Percentiles rank a stretch among this genome's conserved stretches.
phyloP scores from a whole-genome alignment of 2,888 invertebrate species.

The Amblyjoppa fuscipennis region DNA sequence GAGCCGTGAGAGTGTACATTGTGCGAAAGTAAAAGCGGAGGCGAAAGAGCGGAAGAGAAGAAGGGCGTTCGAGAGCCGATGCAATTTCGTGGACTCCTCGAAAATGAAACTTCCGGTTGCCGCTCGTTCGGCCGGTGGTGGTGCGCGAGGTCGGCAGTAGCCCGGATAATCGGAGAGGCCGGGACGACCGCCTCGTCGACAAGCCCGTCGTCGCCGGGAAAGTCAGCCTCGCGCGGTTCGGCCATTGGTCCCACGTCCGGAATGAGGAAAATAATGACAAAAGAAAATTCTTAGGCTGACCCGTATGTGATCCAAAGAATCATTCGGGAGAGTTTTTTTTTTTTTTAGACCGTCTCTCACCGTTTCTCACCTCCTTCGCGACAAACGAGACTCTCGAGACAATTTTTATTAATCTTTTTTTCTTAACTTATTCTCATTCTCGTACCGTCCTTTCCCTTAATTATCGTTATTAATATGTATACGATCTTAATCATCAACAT shows the following conservation, averaged over 20 bases:
- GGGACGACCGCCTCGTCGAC: constrained; percentile 1
- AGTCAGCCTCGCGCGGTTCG: constrained; percentile 55
- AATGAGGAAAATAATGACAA: constrained; percentile 18
- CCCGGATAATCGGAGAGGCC: constrained; percentile 51
- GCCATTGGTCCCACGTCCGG: constrained; percentile 67
- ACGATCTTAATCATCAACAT: constrained; percentile 61
- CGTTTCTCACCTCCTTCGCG: constrained; percentile 34
- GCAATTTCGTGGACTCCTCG: constrained; percentile 62
- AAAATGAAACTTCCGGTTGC: constrained; percentile 63
- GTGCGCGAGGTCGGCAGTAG: constrained; percentile 29
- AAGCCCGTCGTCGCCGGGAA: constrained; percentile 10
- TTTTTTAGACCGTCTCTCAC: not conserved
- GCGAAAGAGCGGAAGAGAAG: constrained; percentile 41
- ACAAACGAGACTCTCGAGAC: constrained; percentile 33
- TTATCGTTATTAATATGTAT: constrained; percentile 59
- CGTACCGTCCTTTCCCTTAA: constrained; percentile 51
- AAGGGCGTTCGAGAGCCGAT: constrained; percentile 58
- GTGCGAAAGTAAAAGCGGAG: not conserved
- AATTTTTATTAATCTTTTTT: not conserved
- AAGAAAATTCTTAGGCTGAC: not conserved
- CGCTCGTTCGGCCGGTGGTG: constrained; percentile 7
- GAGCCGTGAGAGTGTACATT: constrained; percentile 4
- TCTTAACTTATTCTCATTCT: constrained; percentile 31
- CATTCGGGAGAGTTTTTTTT: not conserved
- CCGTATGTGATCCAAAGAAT: not conserved